Base-by-base conservation (phyloP, 37 sponge, comb jelly and placozoan genomes). In the Diacarnus erythraeanus region DNA sequence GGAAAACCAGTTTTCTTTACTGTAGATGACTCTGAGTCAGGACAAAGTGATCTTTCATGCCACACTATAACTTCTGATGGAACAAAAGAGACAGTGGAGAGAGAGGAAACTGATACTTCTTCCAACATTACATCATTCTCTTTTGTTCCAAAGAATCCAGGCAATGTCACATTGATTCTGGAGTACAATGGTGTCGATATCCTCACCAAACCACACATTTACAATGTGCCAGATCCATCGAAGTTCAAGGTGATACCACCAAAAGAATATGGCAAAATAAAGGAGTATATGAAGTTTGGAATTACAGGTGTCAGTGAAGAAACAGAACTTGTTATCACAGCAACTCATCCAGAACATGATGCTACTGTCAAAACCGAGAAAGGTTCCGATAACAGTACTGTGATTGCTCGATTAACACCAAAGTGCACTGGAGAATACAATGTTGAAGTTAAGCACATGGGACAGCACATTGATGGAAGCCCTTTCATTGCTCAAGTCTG, bases 1-100 rank as follows among this genome's bases (percentile, higher is more conserved):
- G 89, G 94, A 30, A 83, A 93, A 38, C 87, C 83, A 27, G 76
- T 92, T 27, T 35, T 59, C 2, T 92, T 92, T 68, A 75, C 76
- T 38, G 69, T 92, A 0, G 86, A 92, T 77, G 42, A 25, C 77
- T 58, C 76, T 2, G 64, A 84, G 42, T 64, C 82, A 25, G 82
- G 82, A 3, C 26, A 56, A 60, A 74, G 82, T 9, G 33, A 23
- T 38, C 30, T 81, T 3, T 63, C 1, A n/a, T 36, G 69, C 44
- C 22, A 60, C 34, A 54, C 43, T 1, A 68, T 3, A 21, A 31
- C 31, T 47, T 18, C 59, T 27, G 83, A 80, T 76, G 88, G 72
- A 1, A 59, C 25, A 17, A 38, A 42, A 61, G 84, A 83, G 58
- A 79, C 83, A 22, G 27, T 76, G 12, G 63, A 47, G 21, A 69